These are phyloP conservation scores for Polyploca ridens DNA, from an alignment of 2,888 invertebrate genomes.

Conservation along the genomic window DNA sequence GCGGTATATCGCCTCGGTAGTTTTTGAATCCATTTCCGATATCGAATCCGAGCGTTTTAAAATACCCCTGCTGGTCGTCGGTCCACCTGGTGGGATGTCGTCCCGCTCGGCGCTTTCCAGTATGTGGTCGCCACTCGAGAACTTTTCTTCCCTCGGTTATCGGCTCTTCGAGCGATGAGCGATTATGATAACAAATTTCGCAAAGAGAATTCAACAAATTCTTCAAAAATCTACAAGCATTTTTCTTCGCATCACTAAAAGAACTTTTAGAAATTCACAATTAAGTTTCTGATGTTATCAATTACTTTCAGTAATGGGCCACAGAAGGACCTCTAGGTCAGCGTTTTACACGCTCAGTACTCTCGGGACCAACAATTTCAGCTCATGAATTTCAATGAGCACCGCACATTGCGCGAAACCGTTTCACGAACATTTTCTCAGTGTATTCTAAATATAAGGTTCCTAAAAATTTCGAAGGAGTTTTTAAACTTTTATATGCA, in stretches of 20 bases:
- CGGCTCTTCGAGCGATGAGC: no score
- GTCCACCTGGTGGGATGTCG: no score
- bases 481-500: not conserved
- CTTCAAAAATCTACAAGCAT: no score
- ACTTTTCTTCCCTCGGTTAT: no score
- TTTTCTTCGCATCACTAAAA: not conserved
- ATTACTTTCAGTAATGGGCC: slow-evolving; percentile 33
- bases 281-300: slow-evolving; percentile 16
- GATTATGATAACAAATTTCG: no score
- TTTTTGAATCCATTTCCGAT: no score
- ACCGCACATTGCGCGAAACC: slow-evolving; percentile 18
- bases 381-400: slow-evolving; percentile 42
- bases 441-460: slow-evolving; percentile 3
- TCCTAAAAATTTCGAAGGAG: not conserved
- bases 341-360: slow-evolving; percentile 20
- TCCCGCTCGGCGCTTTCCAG: no score
- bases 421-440: slow-evolving; percentile 8
- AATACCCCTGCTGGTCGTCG: no score
- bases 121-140: no score
- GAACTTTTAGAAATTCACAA: not conserved
- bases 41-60: no score
- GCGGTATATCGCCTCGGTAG: no score
- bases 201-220: no score
- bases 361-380: slow-evolving; percentile 23
- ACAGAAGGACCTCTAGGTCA: slow-evolving; percentile 17